phyloP scores from a whole-genome alignment of 2,113 vertebrate species.

The Bubo scandiacus region DNA sequence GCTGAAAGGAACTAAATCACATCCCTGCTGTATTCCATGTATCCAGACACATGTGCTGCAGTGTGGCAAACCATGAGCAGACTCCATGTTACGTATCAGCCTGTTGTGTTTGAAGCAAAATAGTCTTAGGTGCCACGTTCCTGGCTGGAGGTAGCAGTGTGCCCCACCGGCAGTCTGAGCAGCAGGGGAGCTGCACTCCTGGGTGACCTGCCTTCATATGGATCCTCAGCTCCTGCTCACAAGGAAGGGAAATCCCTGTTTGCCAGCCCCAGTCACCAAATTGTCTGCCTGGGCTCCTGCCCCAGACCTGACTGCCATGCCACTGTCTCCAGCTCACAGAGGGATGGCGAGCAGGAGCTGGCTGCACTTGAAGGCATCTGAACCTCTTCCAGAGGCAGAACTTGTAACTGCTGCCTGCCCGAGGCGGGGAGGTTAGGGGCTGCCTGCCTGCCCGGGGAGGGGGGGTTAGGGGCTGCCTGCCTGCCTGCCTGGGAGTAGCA shows the following conservation, averaged over 20 bases:
- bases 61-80: background rate
- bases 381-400: background rate
- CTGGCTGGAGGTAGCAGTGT: background rate
- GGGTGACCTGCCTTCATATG: background rate
- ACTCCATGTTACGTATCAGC: accelerated
- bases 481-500: background rate
- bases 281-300: background rate
- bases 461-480: background rate
- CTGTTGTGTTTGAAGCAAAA: background rate
- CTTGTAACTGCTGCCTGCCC: background rate
- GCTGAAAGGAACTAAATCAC: background rate
- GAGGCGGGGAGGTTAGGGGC: background rate
- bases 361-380: background rate
- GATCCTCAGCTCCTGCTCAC: background rate
- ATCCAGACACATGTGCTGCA: background rate
- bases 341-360: background rate
- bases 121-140: background rate
- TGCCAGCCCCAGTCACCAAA: background rate
- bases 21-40: background rate
- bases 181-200: background rate
- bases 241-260: background rate
- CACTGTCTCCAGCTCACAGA: accelerated
- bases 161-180: background rate
- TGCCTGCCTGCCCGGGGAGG: background rate
- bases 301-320: accelerated